Base-by-base conservation (phyloP, 2,113 vertebrate species). In the Brachirus orientalis region DNA sequence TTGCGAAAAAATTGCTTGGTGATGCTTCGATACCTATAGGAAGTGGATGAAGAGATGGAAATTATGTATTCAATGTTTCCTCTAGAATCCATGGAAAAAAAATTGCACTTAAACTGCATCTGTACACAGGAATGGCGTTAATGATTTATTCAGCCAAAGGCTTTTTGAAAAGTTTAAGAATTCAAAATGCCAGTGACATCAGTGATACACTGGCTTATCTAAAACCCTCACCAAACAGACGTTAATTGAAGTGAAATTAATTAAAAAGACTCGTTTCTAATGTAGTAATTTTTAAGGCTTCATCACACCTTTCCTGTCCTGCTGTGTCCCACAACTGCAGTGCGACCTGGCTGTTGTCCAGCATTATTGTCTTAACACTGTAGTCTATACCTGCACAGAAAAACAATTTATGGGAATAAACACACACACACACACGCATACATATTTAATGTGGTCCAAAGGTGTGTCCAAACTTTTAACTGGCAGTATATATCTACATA, bases 1-100 rank as follows among this genome's bases (percentile, higher is more conserved):
- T 97, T 98, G 36, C 96, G 91, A 87, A 98, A 98, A 89, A 98
- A 98, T 80, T 98, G 97, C 73, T 96, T 98, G 33, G 96, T 96
- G 82, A 98, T 95, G 82, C 96, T 96, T 48, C 93, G 94, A 75
- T 97, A 99, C 90, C 97, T 98, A 81, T 6, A 50, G 37, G 37
- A 35, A 19, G 1, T 47, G 55, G 8, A 63, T 36, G 0, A 37
- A 13, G 16, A 12, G 8, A n/a, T 1, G 5, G 63, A 17, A 18
- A 61, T 14, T 57, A 19, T 7, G 12, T 40, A 11, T 33, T 17
- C 10, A 46, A 7, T 45, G 11, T 7, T 7, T 13, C 14, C 7
- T 37, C 12, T 45, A 38, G 67, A 56, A 18, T 22, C 13, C 13
- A 1, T 44, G 13, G 43, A 63, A 17, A n/a, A n/a, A n/a, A n/a